Evolutionary conservation across 2,113 vertebrate species (phyloP).

Genomic region (Dasyurus viverrinus): DNA sequence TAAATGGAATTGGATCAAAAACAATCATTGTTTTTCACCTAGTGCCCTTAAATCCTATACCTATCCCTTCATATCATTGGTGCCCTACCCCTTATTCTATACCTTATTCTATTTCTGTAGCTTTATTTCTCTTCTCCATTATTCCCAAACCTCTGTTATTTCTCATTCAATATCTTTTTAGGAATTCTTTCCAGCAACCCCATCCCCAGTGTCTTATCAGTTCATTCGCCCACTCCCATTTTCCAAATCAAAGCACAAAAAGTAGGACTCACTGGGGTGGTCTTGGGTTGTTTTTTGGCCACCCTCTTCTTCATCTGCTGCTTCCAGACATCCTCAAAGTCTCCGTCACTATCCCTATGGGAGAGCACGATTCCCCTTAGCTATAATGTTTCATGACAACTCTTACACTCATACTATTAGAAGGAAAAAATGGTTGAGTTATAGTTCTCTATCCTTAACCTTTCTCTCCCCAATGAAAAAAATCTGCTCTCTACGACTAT

Average conservation of each 20-base stretch:
- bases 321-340: conserved; percentile 81
- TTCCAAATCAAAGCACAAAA: conserved; percentile 45
- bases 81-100: neutral
- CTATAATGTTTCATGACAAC: conserved; percentile 3
- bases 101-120: conserved; percentile 39
- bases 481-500: neutral
- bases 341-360: conserved; percentile 80
- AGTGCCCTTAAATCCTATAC: no score
- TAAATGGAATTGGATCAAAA: neutral
- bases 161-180: neutral
- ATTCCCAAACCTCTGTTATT: conserved; percentile 4
- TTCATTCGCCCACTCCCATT: neutral
- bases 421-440: neutral
- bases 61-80: no score
- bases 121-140: conserved; percentile 14
- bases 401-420: neutral
- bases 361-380: conserved; percentile 39
- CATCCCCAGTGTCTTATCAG: conserved; percentile 6
- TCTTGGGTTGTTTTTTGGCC: conserved; percentile 62
- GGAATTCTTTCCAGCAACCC: conserved; percentile 22
- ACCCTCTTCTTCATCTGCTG: conserved; percentile 67
- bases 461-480: conserved; percentile 21
- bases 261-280: conserved; percentile 68
- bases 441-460: conserved; percentile 39
- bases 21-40: conserved; percentile 7